Evolutionary conservation across 1,140 invertebrate genomes (phyloP).

Genomic region (Portunus trituberculatus): DNA sequence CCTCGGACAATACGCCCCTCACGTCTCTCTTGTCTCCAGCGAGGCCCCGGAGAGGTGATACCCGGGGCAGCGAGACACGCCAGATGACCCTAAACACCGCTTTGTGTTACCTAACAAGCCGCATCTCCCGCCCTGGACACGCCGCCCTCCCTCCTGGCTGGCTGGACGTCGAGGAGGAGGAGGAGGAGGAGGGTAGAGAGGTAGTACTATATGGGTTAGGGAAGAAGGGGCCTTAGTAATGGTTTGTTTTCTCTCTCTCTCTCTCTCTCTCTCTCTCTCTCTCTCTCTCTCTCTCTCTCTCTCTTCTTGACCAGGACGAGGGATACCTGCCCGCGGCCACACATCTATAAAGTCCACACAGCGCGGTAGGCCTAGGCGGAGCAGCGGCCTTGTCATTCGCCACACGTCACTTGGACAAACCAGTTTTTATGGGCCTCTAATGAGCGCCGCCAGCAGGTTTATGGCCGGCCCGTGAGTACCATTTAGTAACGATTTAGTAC

Average conservation of each 20-base stretch:
- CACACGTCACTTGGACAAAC: slow-evolving; percentile 70
- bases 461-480: slow-evolving; percentile 72
- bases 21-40: background rate
- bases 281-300: background rate
- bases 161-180: background rate
- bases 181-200: background rate
- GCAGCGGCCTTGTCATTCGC: slow-evolving; percentile 62
- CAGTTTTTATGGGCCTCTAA: slow-evolving; percentile 73
- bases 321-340: slow-evolving; percentile 21
- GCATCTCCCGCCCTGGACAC: background rate
- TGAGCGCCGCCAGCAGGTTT: slow-evolving; percentile 72
- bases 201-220: background rate
- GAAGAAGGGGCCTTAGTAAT: slow-evolving; percentile 8
- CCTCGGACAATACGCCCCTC: background rate
- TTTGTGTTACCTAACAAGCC: slow-evolving; percentile 22
- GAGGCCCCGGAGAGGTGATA: background rate
- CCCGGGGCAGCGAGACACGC: background rate
- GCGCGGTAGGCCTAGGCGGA: slow-evolving; percentile 55
- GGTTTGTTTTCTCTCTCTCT: background rate
- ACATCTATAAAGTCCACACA: slow-evolving; percentile 34
- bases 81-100: background rate
- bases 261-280: background rate
- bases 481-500: slow-evolving; percentile 76
- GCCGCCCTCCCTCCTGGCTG: background rate
- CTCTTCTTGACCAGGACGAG: background rate